Conservation (phyloP, 2,888 invertebrate genomes). For the Yponomeuta sedellus region DNA sequence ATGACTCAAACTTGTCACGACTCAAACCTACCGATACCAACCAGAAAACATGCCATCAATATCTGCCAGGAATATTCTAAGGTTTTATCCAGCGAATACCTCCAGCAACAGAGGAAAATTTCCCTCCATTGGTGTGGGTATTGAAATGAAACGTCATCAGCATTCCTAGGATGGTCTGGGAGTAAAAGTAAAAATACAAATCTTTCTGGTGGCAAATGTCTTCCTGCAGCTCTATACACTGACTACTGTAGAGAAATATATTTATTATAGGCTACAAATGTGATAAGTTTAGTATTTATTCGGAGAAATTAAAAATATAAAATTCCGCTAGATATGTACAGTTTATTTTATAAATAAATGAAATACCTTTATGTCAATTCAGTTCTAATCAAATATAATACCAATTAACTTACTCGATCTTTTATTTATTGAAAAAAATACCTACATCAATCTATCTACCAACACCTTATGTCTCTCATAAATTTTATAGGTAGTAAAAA, state of each 20-base stretch:
- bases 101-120: no score
- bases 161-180: no score
- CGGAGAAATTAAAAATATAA: slow-evolving; percentile 29
- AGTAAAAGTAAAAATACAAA: slow-evolving; percentile 21
- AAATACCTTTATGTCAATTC: neutral
- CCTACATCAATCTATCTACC: no score
- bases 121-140: no score
- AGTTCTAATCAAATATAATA: neutral
- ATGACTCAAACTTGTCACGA: no score
- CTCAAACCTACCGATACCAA: no score
- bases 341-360: neutral
- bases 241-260: slow-evolving; percentile 62
- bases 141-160: no score
- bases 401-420: neutral
- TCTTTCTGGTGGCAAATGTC: slow-evolving; percentile 61
- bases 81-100: no score
- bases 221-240: slow-evolving; percentile 77
- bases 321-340: neutral
- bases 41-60: no score
- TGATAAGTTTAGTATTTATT: slow-evolving; percentile 69
- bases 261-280: slow-evolving; percentile 68
- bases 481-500: neutral
- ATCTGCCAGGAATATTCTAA: no score
- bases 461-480: no score
- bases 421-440: neutral